These are phyloP conservation scores for Rhynchomys soricoides DNA, from an alignment of 2,113 vertebrate genomes.

Conservation along the genomic window DNA sequence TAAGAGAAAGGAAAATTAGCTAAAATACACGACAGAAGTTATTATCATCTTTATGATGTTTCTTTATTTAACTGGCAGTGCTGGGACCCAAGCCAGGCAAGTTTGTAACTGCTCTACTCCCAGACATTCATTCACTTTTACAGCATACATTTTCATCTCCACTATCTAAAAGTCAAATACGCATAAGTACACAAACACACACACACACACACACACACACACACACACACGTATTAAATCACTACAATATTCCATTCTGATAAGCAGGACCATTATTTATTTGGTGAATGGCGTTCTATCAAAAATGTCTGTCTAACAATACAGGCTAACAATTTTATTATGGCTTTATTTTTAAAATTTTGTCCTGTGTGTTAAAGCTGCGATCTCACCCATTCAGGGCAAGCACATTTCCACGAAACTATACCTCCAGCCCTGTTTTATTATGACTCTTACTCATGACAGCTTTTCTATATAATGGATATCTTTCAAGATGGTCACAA, in stretches of 20 bases:
- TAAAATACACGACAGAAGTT: constrained; percentile 5
- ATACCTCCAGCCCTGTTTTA: not conserved
- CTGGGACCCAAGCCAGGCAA: not conserved
- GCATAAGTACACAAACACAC: not conserved
- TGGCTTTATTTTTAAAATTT: not conserved
- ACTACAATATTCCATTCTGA: not conserved
- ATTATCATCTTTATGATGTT: not conserved
- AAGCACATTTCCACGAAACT: not conserved
- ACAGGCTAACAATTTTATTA: not conserved
- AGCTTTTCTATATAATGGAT: constrained; percentile 52
- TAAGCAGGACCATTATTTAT: not conserved
- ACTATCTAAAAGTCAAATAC: not conserved
- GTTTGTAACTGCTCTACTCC: not conserved
- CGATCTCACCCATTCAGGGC: not conserved
- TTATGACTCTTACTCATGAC: constrained; percentile 6
- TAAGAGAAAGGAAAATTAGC: constrained; percentile 5
- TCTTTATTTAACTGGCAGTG: not conserved
- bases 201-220: no score
- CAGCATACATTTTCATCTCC: not conserved
- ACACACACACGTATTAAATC: not conserved
- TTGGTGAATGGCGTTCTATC: constrained; percentile 22
- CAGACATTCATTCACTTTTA: constrained; percentile 18
- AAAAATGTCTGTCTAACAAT: constrained; percentile 2
- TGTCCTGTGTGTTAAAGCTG: not conserved
- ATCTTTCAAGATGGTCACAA: constrained; percentile 53